Base-by-base conservation (phyloP, 2,888 invertebrate genomes). In the Agrilus mali region DNA sequence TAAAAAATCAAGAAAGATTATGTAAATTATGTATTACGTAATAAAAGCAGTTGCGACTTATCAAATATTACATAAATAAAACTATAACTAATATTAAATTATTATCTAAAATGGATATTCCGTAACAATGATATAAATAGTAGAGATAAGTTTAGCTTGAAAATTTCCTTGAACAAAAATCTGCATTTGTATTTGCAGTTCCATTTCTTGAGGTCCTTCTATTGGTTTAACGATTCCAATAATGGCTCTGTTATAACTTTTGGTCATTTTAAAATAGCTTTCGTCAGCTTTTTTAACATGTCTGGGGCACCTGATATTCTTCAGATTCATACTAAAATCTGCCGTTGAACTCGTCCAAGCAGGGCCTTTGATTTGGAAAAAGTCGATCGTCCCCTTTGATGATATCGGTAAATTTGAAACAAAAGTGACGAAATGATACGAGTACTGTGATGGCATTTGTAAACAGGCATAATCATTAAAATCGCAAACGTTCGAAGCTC, bases 341-440 rank as follows among this genome's bases (percentile, higher is more conserved):
- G 86, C 80, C 27, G 72, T 73, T 2, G 85, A 80, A 22, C 76
- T 74, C 4, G 75, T 69, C 73, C 82, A 82, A 33, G 73, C 69
- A 0, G 88, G 88, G 0, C 92, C 92, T 20, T 84, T 74, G 76
- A 96, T 85, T 7, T 88, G 88, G 66, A 96, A 95, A 7, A 96
- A 71, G 42, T 87, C 85, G 33, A 84, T 70, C 35, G 75, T 70
- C 2, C 78, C 79, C 27, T 57, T 53, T 7, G 56, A 44, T 8
- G 48, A 46, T 33, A 90, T 73, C 41, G 81, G 80, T 42, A 87
- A 69, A 60, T 87, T 84, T 17, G 92, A 86, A 0, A 89, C 86
- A 57, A 97, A 82, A 1, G 93, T 87, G 54, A 97, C 86, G 66
- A 89, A 96, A 67, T 95, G 93, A 71, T 84, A 93, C 31, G 90